phyloP scores from a whole-genome alignment of 2,888 invertebrate genomes.

The Chirona hameri region DNA sequence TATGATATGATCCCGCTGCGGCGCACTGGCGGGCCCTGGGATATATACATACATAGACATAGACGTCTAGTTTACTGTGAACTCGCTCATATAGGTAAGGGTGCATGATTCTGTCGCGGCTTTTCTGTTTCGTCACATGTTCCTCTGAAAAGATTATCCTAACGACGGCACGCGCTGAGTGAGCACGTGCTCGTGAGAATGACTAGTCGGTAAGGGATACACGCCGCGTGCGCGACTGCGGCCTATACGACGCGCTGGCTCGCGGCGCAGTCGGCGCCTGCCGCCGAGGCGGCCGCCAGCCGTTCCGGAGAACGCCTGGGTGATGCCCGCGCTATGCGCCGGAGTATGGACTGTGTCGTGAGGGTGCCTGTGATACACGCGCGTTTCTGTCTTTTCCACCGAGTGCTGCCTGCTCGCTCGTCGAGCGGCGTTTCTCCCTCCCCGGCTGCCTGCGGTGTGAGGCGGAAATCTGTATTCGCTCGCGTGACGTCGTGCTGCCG shows the following conservation, averaged over 20 bases:
- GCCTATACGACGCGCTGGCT: not conserved
- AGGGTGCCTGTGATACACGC: constrained; percentile 9
- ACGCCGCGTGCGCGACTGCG: not conserved
- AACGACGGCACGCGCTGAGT: not conserved
- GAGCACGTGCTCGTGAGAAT: not conserved
- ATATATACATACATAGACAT: not conserved
- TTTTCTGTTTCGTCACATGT: not conserved
- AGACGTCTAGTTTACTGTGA: not conserved
- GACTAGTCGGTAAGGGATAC: not conserved
- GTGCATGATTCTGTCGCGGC: not conserved
- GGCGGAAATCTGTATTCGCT: no score
- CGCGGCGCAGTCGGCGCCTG: no score
- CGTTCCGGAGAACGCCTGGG: not conserved
- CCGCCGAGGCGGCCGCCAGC: no score
- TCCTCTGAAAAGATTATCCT: not conserved
- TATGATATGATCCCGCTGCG: not conserved
- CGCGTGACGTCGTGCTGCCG: no score
- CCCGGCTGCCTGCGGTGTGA: no score
- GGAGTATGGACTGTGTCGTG: not conserved
- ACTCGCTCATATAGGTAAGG: not conserved
- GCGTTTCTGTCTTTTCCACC: no score
- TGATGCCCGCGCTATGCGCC: not conserved
- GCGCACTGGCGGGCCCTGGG: not conserved
- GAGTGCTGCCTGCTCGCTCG: no score
- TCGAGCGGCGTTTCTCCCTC: no score